Conservation (phyloP, 2,113 vertebrate genomes). For the Cryptomyrus ogoouensis region DNA sequence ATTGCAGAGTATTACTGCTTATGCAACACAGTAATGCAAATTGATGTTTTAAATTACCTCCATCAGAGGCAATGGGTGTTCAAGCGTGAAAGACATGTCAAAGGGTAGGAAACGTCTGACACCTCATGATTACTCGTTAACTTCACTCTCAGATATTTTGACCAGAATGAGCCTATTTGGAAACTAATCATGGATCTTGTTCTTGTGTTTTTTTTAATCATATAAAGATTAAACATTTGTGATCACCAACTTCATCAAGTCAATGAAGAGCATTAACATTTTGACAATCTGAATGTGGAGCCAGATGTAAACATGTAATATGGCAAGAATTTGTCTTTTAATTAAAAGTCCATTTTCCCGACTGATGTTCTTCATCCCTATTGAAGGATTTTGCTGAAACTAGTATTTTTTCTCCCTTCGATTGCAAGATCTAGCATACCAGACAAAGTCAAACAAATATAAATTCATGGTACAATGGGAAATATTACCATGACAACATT, state of each 20-base stretch:
- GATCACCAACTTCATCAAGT: background rate
- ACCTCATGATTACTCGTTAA: background rate
- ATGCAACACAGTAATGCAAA: background rate
- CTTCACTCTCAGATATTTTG: background rate
- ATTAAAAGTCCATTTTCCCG: background rate
- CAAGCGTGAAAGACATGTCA: background rate
- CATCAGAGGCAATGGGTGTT: background rate
- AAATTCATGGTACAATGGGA: background rate
- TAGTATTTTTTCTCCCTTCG: background rate
- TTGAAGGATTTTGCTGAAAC: background rate
- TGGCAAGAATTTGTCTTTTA: background rate
- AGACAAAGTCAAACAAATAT: background rate
- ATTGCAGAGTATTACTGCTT: background rate
- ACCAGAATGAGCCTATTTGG: background rate
- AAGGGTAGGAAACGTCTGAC: background rate
- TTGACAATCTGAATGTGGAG: background rate
- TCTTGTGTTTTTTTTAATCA: background rate
- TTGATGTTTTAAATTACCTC: conserved; percentile 4
- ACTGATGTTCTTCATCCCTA: background rate
- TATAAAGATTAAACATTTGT: background rate
- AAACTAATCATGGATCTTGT: background rate
- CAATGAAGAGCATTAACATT: background rate
- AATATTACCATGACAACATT: background rate
- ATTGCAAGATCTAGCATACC: background rate
- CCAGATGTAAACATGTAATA: background rate